These are phyloP conservation scores for Agriopis leucophaearia DNA, from an alignment of 2,888 invertebrate species.

Conservation along the genomic window DNA sequence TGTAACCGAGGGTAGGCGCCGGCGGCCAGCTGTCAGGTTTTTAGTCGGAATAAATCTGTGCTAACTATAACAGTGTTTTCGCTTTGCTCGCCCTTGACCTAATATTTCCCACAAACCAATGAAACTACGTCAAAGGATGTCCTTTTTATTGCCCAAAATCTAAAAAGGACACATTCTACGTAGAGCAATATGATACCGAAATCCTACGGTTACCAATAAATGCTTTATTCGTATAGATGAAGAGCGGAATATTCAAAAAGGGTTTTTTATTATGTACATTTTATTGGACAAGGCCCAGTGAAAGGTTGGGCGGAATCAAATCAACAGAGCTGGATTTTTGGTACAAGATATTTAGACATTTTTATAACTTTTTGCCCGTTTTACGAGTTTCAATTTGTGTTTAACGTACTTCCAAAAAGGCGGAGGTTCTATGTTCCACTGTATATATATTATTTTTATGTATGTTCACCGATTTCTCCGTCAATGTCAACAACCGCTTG, in stretches of 20 bases:
- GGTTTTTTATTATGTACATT: slow-evolving; percentile 46
- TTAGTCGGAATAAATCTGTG: no score
- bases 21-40: no score
- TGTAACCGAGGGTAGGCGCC: no score
- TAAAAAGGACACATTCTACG: slow-evolving; percentile 15
- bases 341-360: slow-evolving; percentile 7
- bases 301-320: slow-evolving; percentile 46
- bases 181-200: slow-evolving; percentile 13
- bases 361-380: not conserved
- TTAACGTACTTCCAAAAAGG: no score
- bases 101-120: not conserved
- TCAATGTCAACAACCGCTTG: no score
- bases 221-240: slow-evolving; percentile 47
- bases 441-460: no score
- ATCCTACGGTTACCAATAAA: slow-evolving; percentile 37
- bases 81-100: no score
- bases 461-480: no score
- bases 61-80: no score
- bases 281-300: slow-evolving; percentile 45
- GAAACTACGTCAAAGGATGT: slow-evolving; percentile 1
- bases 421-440: no score
- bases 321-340: slow-evolving; percentile 38
- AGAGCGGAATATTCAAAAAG: slow-evolving; percentile 49
- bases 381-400: no score
- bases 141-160: slow-evolving; percentile 1